Base-by-base conservation (phyloP, 2,888 invertebrate genomes). In the Physocephala rufipes region DNA sequence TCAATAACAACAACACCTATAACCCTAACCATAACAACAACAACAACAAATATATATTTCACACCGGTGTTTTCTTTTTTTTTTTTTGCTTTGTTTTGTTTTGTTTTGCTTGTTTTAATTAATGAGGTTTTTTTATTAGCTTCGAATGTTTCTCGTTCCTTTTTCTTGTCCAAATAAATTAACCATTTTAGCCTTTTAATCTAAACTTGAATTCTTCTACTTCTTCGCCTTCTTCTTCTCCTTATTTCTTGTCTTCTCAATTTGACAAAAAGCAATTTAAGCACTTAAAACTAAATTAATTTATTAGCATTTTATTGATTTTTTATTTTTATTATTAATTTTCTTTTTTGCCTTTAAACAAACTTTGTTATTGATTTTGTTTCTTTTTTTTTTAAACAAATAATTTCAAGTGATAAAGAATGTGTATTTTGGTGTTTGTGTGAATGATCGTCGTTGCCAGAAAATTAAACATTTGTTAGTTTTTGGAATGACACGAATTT, bases 211-310 rank as follows among this genome's bases (percentile, higher is more conserved):
- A 36, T 36, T 36, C 36, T 19, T 49, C 12, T 19, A n/a, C 49
- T 49, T 2, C 49, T 15, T 7, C 49, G 3, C 16, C 49, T 15
- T 49, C n/a, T 49, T 15, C n/a, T 19, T 19, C 49, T n/a, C 45
- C 12, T 7, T 49, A 12, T 49, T 49, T 49, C 49, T 3, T 15
- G 3, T 19, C 3, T 49, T 19, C 19, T 49, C 16, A 13, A 12
- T 49, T 19, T 49, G 2, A 49, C 3, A 7, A 49, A 26, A 26
- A 59, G 26, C 58, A n/a, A 24, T 58, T 58, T 58, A 58, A 30
- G n/a, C 59, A 59, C 28, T 59, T 59, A 59, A 30, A 26, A 26
- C 28, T 59, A 26, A 59, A 59, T 59, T 59, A 59, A 59, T 59
- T 59, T 59, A 59, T 59, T 59, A 59, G 28, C 30, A 59, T 28